Conservation (phyloP, 1,140 invertebrate genomes). For the Calosoma granatense region DNA sequence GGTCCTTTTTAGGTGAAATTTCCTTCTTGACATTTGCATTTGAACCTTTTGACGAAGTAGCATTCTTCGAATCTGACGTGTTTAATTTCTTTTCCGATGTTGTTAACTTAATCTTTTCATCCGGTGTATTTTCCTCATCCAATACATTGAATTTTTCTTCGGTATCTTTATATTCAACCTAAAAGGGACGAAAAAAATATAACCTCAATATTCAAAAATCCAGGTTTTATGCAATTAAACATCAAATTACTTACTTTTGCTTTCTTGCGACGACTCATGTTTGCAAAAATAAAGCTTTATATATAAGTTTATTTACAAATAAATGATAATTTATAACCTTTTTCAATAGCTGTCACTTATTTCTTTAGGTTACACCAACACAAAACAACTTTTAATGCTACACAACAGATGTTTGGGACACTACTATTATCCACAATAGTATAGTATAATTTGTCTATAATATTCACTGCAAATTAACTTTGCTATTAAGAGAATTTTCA, state of each 20-base stretch:
- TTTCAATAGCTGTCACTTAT: too few relatives aligned
- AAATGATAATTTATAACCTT: too few relatives aligned
- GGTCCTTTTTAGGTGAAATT: conserved; percentile 18
- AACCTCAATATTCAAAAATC: conserved; percentile 16
- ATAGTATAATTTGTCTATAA: too few relatives aligned
- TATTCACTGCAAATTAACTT: too few relatives aligned
- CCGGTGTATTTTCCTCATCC: conserved; percentile 47
- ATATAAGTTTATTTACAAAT: neutral
- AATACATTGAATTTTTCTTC: conserved; percentile 53
- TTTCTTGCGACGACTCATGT: conserved; percentile 57
- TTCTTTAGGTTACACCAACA: too few relatives aligned
- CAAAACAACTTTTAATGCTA: too few relatives aligned
- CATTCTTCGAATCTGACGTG: conserved; percentile 31
- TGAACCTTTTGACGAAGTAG: conserved; percentile 11
- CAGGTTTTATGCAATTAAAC: conserved; percentile 10
- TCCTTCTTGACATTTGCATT: conserved; percentile 16
- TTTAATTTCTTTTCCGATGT: conserved; percentile 32
- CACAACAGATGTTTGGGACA: too few relatives aligned
- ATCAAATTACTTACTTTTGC: conserved; percentile 47
- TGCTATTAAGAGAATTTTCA: too few relatives aligned
- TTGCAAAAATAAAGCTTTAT: neutral
- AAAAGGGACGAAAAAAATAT: conserved; percentile 26
- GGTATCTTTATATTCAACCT: conserved; percentile 58
- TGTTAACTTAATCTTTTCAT: conserved; percentile 32
- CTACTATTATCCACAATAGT: too few relatives aligned